phyloP scores from a whole-genome alignment of 2,797 vertebrate genomes.

The Pseudomugil gertrudae region DNA sequence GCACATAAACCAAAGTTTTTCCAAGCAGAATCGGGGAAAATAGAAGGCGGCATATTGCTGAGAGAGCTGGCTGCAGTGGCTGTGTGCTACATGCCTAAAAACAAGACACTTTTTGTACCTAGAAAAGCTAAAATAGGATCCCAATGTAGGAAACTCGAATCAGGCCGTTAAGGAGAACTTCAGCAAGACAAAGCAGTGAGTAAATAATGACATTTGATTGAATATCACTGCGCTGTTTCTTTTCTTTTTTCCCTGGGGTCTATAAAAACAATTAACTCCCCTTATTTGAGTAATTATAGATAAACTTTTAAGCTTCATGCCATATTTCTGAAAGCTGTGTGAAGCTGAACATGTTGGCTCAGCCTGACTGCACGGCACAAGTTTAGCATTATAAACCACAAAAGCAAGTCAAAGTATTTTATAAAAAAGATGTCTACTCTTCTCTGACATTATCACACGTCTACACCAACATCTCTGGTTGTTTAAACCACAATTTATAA shows the following conservation, averaged over 20 bases:
- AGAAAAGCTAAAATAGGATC: conserved; percentile 57
- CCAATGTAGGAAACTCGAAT: conserved; percentile 62
- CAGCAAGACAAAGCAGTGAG: conserved; percentile 22
- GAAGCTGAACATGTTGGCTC: conserved; percentile 6
- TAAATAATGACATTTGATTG: conserved; percentile 7
- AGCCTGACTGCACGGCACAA: background rate
- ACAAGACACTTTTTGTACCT: conserved; percentile 10
- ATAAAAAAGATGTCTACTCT: background rate
- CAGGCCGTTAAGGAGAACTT: conserved; percentile 20
- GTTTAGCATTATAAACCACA: background rate
- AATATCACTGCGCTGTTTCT: background rate
- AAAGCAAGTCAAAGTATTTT: background rate
- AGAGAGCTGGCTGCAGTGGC: conserved; percentile 17
- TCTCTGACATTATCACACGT: background rate
- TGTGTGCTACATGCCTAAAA: conserved; percentile 21
- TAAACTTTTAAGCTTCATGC: background rate
- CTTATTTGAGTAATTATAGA: conserved; percentile 2
- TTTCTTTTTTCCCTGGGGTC: background rate
- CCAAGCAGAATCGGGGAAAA: conserved; percentile 16
- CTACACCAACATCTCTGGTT: no score
- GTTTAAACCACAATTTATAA: background rate
- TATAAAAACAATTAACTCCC: conserved; percentile 10
- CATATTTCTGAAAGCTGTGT: background rate
- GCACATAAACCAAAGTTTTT: conserved; percentile 6
- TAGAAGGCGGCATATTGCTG: conserved; percentile 50